phyloP scores from a whole-genome alignment of 2,797 vertebrate species.

The Pseudochirops corinnae region DNA sequence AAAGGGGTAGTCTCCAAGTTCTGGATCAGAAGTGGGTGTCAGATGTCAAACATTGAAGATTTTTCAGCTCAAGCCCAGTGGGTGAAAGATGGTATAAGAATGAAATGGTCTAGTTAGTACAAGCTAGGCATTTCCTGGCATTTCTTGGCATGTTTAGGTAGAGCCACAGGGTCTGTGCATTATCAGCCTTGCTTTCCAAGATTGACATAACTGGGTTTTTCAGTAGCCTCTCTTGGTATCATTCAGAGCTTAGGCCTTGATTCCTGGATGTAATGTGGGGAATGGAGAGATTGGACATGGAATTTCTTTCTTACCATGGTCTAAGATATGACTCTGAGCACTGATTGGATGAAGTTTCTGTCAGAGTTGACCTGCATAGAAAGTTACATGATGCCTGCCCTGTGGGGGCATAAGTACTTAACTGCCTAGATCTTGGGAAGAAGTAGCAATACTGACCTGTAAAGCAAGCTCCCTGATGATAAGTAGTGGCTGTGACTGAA shows the following conservation, averaged over 20 bases:
- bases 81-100: constrained; percentile 46
- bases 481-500: not conserved
- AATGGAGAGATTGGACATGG: not conserved
- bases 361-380: constrained; percentile 12
- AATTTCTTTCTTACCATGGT: constrained; percentile 32
- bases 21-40: constrained; percentile 29
- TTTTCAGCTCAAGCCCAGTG: constrained; percentile 4
- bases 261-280: constrained; percentile 38
- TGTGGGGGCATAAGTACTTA: not conserved
- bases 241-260: not conserved
- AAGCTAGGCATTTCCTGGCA: constrained; percentile 72
- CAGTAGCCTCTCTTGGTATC: constrained; percentile 32
- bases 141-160: constrained; percentile 55
- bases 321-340: constrained; percentile 34
- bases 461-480: not conserved
- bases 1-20: constrained; percentile 38
- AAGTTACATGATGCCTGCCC: constrained; percentile 3
- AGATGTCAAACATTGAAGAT: not conserved
- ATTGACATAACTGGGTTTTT: constrained; percentile 43
- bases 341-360: constrained; percentile 12
- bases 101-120: constrained; percentile 71
- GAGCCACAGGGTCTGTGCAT: constrained; percentile 15
- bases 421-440: not conserved
- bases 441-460: not conserved
- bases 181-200: constrained; percentile 7